A percentile compares a stretch with the other conserved stretches of the same genome.
Evolutionary conservation across 2,888 invertebrate genomes (phyloP).

Genomic region (Ophion costatus): DNA sequence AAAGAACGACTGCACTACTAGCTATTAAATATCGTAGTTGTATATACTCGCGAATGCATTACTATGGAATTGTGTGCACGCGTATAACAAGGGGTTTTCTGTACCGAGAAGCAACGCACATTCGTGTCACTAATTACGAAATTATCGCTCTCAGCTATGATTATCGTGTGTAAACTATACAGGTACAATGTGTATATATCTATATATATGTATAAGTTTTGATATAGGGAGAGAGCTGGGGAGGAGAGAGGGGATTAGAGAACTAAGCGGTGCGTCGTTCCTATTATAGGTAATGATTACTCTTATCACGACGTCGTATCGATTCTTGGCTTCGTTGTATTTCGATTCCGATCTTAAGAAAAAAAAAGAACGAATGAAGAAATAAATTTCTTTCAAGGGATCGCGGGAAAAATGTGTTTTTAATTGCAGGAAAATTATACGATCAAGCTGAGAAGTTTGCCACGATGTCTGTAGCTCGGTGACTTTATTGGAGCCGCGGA

Average conservation of each 20-base stretch:
- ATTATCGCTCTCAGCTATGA: constrained; percentile 63
- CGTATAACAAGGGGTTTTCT: constrained; percentile 44
- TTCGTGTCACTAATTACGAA: constrained; percentile 67
- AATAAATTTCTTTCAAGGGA: neutral
- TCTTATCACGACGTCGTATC: constrained; percentile 54
- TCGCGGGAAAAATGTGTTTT: neutral
- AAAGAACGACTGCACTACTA: constrained; percentile 59
- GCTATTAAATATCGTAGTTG: constrained; percentile 57
- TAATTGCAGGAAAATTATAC: constrained; percentile 17
- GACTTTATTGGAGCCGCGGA: too few species aligned
- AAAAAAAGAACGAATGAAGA: constrained; percentile 3
- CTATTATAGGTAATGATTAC: constrained; percentile 57
- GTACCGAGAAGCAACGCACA: constrained; percentile 54
- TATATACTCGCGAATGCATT: constrained; percentile 10
- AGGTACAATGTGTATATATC: constrained; percentile 2
- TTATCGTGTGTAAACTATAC: constrained; percentile 61
- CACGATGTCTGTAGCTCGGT: neutral
- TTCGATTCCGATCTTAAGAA: constrained; percentile 17
- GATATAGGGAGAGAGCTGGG: neutral
- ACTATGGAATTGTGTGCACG: constrained; percentile 26
- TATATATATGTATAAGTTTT: neutral
- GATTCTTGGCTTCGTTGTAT: constrained; percentile 50
- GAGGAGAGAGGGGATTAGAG: constrained; percentile 1
- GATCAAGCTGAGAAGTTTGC: neutral
- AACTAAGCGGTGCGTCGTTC: constrained; percentile 42